Evolutionary conservation across 2,797 vertebrate genomes (phyloP), one percentile per base, ranked within the genome.

Genomic region (Allobates femoralis): DNA sequence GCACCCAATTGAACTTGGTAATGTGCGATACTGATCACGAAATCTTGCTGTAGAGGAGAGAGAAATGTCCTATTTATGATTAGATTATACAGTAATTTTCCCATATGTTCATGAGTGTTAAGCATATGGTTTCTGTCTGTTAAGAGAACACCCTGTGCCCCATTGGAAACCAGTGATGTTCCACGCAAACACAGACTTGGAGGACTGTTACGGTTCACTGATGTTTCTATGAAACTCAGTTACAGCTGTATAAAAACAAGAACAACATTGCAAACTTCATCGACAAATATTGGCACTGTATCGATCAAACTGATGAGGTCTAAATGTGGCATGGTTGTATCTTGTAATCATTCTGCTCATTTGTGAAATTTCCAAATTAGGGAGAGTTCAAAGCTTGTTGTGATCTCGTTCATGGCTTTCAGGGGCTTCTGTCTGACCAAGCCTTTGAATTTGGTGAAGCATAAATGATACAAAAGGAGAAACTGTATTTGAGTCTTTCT

Each of bases 61-160:
- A 66, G 19, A 30, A 83, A 56, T 21, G 81, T 41, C 81, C 67
- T 74, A 74, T 73, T 83, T 83, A 56, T 82, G 56, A 34, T 82
- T n/a, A 64, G 80, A 66, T 56, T 81, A 28, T 67, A 51, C n/a
- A n/a, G n/a, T n/a, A n/a, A n/a, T 81, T 81, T 53, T 69, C 46
- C 64, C 26, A 15, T 32, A 56, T 26, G 30, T 34, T 11, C 21
- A 56, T 32, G 16, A 58, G n/a, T 26, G 1, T 28, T 37, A 64
- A 41, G 41, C 30, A 50, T 60, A 14, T 81, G 41, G 60, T 64
- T 66, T 51, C 19, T 64, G 79, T 12, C 67, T 41, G 18, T 19
- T 23, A 51, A 56, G 15, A 28, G 21, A 26, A 81, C 32, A 23
- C 28, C n/a, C 34, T 67, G 21, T 53, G 53, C 62, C 28, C 10